These are phyloP conservation scores for Willowsia nigromaculata DNA, from an alignment of 2,888 invertebrate species.

Conservation along the genomic window DNA sequence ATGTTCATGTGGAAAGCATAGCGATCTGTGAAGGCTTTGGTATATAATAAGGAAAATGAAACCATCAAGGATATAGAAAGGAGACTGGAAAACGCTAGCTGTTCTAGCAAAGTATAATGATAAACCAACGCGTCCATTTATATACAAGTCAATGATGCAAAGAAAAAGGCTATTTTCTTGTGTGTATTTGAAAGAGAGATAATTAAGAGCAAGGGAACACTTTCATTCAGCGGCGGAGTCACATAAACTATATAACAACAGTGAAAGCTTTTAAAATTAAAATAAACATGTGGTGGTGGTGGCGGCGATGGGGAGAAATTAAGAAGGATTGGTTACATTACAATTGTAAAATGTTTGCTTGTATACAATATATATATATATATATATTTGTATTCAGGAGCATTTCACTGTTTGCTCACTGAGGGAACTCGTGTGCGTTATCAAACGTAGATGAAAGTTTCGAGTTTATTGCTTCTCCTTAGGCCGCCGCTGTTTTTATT, in stretches of 20 bases:
- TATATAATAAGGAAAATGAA: constrained; percentile 6
- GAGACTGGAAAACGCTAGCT: background rate
- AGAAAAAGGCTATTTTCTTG: constrained; percentile 60
- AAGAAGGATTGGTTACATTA: constrained; percentile 31
- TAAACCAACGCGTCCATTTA: constrained; percentile 47
- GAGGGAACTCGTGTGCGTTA: no score
- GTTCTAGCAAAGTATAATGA: background rate
- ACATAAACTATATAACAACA: background rate
- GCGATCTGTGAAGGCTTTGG: background rate
- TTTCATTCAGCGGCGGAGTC: constrained; percentile 21
- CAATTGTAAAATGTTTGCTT: constrained; percentile 33
- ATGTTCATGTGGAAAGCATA: background rate
- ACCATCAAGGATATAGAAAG: no score
- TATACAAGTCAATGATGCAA: constrained; percentile 65
- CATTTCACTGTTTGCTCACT: background rate
- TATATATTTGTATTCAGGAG: no score
- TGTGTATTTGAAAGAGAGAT: constrained; percentile 48
- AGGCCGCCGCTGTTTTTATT: no score
- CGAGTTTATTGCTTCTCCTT: no score
- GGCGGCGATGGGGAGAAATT: constrained; percentile 38
- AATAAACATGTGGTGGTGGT: constrained; percentile 37
- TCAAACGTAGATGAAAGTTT: no score
- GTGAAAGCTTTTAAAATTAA: constrained; percentile 55
- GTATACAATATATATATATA: background rate
- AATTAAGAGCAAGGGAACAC: constrained; percentile 63